Conservation (phyloP, 1,140 invertebrate genomes). For the Trissolcus basalis region DNA sequence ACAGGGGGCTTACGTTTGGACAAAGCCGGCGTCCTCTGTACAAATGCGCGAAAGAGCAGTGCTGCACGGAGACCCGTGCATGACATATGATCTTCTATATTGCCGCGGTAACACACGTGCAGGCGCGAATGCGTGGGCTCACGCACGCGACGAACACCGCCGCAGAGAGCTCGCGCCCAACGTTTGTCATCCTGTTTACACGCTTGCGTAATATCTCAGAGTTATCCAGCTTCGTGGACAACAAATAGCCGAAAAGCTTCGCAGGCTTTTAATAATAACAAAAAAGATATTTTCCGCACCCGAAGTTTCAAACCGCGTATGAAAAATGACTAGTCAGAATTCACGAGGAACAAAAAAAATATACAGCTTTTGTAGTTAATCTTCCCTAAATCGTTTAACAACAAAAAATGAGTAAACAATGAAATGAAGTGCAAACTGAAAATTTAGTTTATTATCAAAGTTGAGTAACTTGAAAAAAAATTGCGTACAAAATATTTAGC, state of each 20-base stretch:
- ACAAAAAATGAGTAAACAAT: too few relatives aligned
- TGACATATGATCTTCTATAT: conserved; percentile 73
- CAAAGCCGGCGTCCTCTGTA: conserved; percentile 52
- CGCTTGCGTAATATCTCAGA: conserved; percentile 67
- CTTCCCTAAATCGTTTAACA: too few relatives aligned
- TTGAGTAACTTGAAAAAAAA: too few relatives aligned
- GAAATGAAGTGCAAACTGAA: too few relatives aligned
- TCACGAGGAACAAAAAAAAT: too few relatives aligned
- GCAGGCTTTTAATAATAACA: conserved; percentile 33
- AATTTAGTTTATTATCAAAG: too few relatives aligned
- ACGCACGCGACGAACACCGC: conserved; percentile 38
- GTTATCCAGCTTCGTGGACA: conserved; percentile 64
- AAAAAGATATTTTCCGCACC: conserved; percentile 35
- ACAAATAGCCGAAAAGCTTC: conserved; percentile 64
- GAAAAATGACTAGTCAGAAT: background rate
- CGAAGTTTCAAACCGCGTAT: background rate
- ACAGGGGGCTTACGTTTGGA: conserved; percentile 6
- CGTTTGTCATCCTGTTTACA: conserved; percentile 68
- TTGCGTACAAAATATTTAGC: too few relatives aligned
- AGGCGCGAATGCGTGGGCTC: conserved; percentile 39
- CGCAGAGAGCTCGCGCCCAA: conserved; percentile 39
- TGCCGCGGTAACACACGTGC: conserved; percentile 61
- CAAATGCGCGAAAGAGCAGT: conserved; percentile 56
- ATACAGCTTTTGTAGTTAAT: too few relatives aligned
- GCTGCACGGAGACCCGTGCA: conserved; percentile 60